A percentile compares a stretch with the other conserved stretches of the same genome.
phyloP scores from a whole-genome alignment of 53 echinoderm and acorn worm genomes.

The Hippasteria phrygiana region DNA sequence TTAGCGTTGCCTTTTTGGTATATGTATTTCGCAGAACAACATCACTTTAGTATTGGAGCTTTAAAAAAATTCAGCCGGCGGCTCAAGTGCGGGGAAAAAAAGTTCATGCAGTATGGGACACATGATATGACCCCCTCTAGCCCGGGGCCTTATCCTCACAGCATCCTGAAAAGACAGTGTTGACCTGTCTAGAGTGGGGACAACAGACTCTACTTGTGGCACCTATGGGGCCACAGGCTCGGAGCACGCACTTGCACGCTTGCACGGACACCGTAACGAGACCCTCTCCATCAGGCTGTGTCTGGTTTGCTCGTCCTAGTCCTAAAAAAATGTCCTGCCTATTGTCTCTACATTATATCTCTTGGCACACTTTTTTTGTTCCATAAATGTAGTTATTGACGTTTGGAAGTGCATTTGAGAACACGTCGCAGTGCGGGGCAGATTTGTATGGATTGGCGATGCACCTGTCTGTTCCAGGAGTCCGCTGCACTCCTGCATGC shows the following conservation, averaged over 20 bases:
- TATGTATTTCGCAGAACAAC: too few relatives aligned
- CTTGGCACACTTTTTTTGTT: neutral
- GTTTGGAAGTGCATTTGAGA: neutral
- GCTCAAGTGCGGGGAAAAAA: too few relatives aligned
- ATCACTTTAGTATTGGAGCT: too few relatives aligned
- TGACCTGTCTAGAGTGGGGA: too few relatives aligned
- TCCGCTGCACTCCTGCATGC: neutral
- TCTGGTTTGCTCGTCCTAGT: neutral
- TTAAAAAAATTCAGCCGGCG: too few relatives aligned
- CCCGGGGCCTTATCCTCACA: neutral
- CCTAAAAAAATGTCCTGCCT: neutral
- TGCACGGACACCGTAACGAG: slow-evolving; percentile 24
- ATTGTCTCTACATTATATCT: neutral
- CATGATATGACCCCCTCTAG: neutral
- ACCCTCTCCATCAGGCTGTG: neutral
- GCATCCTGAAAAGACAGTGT: neutral
- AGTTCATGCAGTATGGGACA: neutral
- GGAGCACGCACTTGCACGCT: slow-evolving; percentile 1
- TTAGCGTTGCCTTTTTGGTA: too few relatives aligned
- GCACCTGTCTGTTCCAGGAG: slow-evolving; percentile 36
- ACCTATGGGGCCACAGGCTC: neutral
- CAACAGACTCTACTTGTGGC: neutral
- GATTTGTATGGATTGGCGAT: slow-evolving; percentile 42
- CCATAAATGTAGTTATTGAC: slow-evolving; percentile 21
- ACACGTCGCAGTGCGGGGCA: neutral